Percentiles rank a stretch among this genome's conserved stretches.
phyloP scores from a whole-genome alignment of 2,888 invertebrate genomes.

The Philopedon plagiatum region DNA sequence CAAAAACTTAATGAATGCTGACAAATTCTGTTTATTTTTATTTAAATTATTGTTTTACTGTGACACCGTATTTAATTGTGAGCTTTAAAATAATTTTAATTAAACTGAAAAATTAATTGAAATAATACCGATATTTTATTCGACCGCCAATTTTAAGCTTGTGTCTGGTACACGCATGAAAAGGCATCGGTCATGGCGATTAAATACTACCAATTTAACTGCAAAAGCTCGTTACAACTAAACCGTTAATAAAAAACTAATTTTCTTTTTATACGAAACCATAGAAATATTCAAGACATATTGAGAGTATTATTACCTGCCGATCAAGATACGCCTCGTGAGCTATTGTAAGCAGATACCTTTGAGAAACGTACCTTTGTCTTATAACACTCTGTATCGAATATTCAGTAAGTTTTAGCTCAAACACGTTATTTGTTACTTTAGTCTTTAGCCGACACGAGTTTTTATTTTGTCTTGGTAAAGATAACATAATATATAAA shows the following conservation, averaged over 20 bases:
- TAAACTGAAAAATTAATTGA: too few species aligned
- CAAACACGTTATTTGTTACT: slow-evolving; percentile 16
- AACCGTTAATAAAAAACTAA: slow-evolving; percentile 33
- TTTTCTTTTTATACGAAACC: slow-evolving; percentile 45
- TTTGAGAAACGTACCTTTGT: slow-evolving; percentile 29
- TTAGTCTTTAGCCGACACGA: neutral
- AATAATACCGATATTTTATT: too few species aligned
- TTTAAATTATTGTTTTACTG: too few species aligned
- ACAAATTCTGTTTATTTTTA: too few species aligned
- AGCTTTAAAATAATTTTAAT: too few species aligned
- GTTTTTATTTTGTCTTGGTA: too few species aligned
- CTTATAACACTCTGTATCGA: slow-evolving; percentile 18
- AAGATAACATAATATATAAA: too few species aligned
- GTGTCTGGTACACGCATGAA: neutral
- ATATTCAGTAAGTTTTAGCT: slow-evolving; percentile 15
- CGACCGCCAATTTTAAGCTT: neutral
- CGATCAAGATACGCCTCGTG: slow-evolving; percentile 31
- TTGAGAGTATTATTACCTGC: slow-evolving; percentile 40
- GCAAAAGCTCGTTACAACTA: slow-evolving; percentile 17
- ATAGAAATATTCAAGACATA: slow-evolving; percentile 26
- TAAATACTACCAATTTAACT: slow-evolving; percentile 1
- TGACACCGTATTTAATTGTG: too few species aligned
- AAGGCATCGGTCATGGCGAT: neutral
- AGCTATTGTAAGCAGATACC: slow-evolving; percentile 30
- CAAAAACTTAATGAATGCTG: too few species aligned